Percentiles rank a stretch among this genome's conserved stretches.
Conservation (phyloP, 2,888 invertebrate species). For the Parochlus steinenii region DNA sequence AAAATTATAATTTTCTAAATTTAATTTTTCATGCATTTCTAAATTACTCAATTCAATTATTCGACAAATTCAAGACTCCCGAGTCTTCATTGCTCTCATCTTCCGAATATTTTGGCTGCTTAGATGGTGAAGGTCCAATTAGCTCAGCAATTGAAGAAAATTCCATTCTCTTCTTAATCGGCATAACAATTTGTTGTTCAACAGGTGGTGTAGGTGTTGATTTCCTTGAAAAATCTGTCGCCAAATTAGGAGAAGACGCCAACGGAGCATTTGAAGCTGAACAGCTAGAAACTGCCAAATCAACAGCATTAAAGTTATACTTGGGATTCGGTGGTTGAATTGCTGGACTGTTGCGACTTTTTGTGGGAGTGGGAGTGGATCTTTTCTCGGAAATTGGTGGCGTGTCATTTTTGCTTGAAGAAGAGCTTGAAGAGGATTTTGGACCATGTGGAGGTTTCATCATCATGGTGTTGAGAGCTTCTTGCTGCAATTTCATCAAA, state of each 20-base stretch:
- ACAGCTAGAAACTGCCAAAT: conserved; percentile 28
- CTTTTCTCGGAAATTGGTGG: conserved; percentile 9
- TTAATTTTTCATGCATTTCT: no score
- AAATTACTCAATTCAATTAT: conserved; percentile 11
- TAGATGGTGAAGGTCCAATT: conserved; percentile 37
- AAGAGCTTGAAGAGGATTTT: conserved; percentile 16
- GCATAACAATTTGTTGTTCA: conserved; percentile 20
- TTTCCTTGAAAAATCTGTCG: conserved; percentile 25
- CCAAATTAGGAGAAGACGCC: conserved; percentile 18
- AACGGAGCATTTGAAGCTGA: no score
- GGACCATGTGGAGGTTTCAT: conserved; percentile 34
- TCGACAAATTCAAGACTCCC: conserved; percentile 9
- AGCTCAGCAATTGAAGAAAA: conserved; percentile 30
- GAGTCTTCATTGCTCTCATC: conserved; percentile 17
- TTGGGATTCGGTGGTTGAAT: conserved; percentile 20
- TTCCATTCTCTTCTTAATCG: conserved; percentile 29
- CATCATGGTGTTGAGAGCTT: conserved; percentile 33
- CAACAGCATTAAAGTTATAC: conserved; percentile 31
- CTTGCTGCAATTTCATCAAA: conserved; percentile 49
- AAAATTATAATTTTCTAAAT: no score
- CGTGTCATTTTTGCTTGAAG: conserved; percentile 8
- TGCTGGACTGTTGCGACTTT: conserved; percentile 9
- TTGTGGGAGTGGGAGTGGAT: conserved; percentile 9
- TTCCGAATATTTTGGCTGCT: conserved; percentile 41
- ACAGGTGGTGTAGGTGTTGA: conserved; percentile 27